These are phyloP conservation scores for Philonicus albiceps DNA, from an alignment of 2,888 invertebrate species.

Conservation along the genomic window DNA sequence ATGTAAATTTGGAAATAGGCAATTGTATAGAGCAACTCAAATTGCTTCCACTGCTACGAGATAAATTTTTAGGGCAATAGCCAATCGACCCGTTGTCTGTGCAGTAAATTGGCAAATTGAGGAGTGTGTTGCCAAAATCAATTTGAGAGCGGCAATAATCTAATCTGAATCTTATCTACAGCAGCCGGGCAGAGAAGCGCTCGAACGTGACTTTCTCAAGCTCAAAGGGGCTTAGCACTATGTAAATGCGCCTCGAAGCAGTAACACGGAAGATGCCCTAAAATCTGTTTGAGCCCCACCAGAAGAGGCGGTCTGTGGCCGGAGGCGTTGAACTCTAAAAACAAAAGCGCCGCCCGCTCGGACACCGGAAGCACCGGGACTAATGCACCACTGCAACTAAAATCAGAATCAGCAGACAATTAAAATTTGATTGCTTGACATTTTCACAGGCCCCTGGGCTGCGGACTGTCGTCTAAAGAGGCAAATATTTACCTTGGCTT, in stretches of 20 bases:
- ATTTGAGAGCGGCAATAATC: neutral
- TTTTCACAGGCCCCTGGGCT: neutral
- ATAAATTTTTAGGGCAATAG: neutral
- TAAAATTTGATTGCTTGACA: constrained; percentile 7
- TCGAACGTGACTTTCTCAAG: neutral
- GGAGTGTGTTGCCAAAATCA: neutral
- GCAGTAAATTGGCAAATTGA: neutral
- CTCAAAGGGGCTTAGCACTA: neutral
- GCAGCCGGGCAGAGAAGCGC: neutral
- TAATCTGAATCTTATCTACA: constrained; percentile 25
- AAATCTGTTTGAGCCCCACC: neutral
- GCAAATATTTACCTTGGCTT: constrained; percentile 14
- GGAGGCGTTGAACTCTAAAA: neutral
- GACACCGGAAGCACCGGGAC: neutral
- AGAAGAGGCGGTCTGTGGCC: neutral
- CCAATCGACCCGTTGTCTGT: neutral
- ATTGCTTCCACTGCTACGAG: neutral
- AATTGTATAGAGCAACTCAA: neutral
- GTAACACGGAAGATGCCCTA: neutral
- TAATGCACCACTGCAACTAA: neutral
- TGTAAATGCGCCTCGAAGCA: neutral
- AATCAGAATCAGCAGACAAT: constrained; percentile 1
- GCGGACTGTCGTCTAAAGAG: neutral
- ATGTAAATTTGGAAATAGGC: neutral
- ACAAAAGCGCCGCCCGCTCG: neutral